phyloP scores from a whole-genome alignment of 2,797 vertebrate genomes.

The Champsocephalus gunnari region DNA sequence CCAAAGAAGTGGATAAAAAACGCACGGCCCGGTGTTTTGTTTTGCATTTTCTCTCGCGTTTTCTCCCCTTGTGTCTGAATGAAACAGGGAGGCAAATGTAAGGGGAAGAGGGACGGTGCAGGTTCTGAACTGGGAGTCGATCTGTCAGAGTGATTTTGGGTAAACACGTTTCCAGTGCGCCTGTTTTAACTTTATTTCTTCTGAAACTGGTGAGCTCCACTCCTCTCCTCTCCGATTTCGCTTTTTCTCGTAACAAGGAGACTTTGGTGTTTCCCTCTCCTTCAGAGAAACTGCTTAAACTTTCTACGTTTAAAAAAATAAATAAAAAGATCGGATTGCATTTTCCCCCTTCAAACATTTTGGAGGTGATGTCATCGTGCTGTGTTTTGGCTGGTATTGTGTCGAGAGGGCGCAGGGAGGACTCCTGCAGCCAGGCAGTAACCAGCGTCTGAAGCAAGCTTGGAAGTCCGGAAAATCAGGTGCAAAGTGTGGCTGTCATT shows the following conservation, averaged over 20 bases:
- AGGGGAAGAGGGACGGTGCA: conserved; percentile 63
- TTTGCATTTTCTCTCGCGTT: conserved; percentile 63
- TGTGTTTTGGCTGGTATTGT: conserved; percentile 85
- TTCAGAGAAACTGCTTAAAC: conserved; percentile 76
- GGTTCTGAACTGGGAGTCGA: conserved; percentile 69
- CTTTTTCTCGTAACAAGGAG: conserved; percentile 61
- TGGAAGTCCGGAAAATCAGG: conserved; percentile 86
- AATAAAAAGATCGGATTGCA: conserved; percentile 87
- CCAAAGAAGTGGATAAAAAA: conserved; percentile 73
- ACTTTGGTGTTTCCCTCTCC: conserved; percentile 55
- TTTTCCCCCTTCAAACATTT: conserved; percentile 83
- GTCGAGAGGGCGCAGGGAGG: conserved; percentile 76
- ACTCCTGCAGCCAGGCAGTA: conserved; percentile 72
- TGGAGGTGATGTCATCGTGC: conserved; percentile 86
- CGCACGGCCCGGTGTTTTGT: conserved; percentile 58
- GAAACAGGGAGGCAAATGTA: conserved; percentile 67
- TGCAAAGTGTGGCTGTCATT: conserved; percentile 86
- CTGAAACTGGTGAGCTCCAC: conserved; percentile 63
- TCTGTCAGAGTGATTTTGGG: conserved; percentile 76
- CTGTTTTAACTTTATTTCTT: conserved; percentile 72
- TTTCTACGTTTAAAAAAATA: conserved; percentile 82
- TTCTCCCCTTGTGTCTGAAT: conserved; percentile 73
- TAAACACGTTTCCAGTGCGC: conserved; percentile 73
- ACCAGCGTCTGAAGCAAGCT: conserved; percentile 76
- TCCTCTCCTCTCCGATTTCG: conserved; percentile 51